A percentile compares a stretch with the other conserved stretches of the same genome.
phyloP scores from a whole-genome alignment of 1,140 invertebrate species.

The Leucophenga varia region DNA sequence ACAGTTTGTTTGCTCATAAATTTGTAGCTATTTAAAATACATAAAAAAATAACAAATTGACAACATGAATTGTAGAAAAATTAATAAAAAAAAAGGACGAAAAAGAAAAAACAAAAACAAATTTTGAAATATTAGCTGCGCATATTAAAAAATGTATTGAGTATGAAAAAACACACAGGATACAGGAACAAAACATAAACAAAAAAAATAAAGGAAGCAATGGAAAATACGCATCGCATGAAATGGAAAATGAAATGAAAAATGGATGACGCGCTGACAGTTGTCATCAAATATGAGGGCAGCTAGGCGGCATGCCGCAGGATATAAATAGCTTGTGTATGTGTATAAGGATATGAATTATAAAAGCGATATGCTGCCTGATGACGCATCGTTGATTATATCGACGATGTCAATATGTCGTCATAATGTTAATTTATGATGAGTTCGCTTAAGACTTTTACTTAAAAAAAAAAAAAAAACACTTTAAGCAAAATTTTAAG shows the following conservation, averaged over 20 bases:
- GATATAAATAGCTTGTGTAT: conserved; percentile 1
- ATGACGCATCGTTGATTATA: too few relatives aligned
- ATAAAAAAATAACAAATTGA: conserved; percentile 14
- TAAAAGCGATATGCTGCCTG: too few relatives aligned
- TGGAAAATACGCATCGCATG: conserved; percentile 16
- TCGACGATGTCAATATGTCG: too few relatives aligned
- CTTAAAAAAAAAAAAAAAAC: neutral
- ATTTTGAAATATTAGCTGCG: too few relatives aligned
- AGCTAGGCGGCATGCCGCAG: neutral
- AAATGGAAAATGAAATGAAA: conserved; percentile 34
- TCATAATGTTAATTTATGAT: neutral
- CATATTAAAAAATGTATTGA: conserved; percentile 23
- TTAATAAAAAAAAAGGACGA: too few relatives aligned
- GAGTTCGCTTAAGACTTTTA: neutral
- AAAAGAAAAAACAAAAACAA: neutral
- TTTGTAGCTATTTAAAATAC: conserved; percentile 52
- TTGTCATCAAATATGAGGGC: conserved; percentile 11
- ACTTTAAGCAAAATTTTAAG: neutral
- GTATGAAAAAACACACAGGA: conserved; percentile 23
- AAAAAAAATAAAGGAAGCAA: too few relatives aligned
- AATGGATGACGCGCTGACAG: conserved; percentile 49
- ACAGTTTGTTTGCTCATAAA: conserved; percentile 46
- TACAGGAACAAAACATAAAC: too few relatives aligned
- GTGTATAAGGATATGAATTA: neutral
- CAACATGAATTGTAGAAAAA: too few relatives aligned